phyloP scores from a whole-genome alignment of 1,140 invertebrate genomes.

The Araneus ventricosus region DNA sequence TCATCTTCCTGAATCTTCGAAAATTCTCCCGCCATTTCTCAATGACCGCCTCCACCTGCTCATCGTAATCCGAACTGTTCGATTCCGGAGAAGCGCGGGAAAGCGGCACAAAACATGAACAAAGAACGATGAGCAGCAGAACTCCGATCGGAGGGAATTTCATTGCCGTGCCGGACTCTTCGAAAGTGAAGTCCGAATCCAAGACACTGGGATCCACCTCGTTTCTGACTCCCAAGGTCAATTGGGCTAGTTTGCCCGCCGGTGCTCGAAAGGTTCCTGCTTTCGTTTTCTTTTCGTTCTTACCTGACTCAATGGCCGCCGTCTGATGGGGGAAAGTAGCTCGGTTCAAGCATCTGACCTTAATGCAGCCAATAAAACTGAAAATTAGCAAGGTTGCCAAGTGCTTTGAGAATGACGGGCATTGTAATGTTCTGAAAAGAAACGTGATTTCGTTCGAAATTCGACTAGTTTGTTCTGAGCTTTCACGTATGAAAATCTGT shows the following conservation, averaged over 20 bases:
- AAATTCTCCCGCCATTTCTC: conserved; percentile 25
- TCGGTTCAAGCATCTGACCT: neutral
- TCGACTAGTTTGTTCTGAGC: neutral
- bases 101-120: too few relatives aligned
- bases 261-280: neutral
- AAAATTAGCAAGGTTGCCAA: neutral
- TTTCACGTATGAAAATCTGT: neutral
- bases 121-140: neutral
- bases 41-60: conserved; percentile 22
- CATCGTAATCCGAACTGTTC: neutral
- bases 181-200: neutral
- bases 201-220: neutral
- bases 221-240: neutral
- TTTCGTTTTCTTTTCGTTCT: neutral
- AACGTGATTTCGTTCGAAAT: neutral
- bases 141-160: neutral
- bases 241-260: neutral
- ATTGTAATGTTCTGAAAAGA: neutral
- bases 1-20: neutral
- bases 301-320: neutral
- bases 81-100: neutral
- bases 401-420: neutral
- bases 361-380: neutral
- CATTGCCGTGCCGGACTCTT: neutral
- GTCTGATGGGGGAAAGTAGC: neutral